Evolutionary conservation across 2,113 vertebrate genomes (phyloP).

Genomic region (Sturnus vulgaris): DNA sequence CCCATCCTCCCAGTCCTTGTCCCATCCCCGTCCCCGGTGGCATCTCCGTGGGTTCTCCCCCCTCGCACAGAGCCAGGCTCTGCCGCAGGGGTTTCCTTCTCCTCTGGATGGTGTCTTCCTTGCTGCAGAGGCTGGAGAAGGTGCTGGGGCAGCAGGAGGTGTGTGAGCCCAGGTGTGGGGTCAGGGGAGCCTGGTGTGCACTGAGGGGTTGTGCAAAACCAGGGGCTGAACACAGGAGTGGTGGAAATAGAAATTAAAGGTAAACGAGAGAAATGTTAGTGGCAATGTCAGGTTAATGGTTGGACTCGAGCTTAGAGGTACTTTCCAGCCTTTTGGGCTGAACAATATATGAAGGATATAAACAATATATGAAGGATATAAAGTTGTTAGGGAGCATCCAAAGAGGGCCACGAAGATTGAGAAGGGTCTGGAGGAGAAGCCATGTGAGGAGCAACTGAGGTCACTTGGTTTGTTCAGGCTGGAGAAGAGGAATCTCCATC

Average conservation of each 20-base stretch:
- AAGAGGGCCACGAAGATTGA: not conserved
- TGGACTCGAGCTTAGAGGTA: not conserved
- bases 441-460: not conserved
- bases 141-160: not conserved
- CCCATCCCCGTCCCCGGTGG: not conserved
- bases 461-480: not conserved
- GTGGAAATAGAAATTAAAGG: not conserved
- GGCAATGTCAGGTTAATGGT: not conserved
- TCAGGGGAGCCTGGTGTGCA: not conserved
- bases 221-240: accelerated
- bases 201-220: not conserved
- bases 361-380: not conserved
- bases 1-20: too few species aligned
- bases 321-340: not conserved
- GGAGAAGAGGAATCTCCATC: not conserved
- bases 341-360: too few species aligned
- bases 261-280: not conserved
- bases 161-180: not conserved
- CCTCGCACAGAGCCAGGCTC: accelerated
- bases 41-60: not conserved
- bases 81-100: not conserved
- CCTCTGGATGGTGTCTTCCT: not conserved
- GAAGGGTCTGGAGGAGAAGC: not conserved
- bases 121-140: accelerated
- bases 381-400: not conserved